Evolutionary conservation across 2,797 vertebrate genomes (phyloP), one percentile per base, ranked within the genome.

Genomic region (Syngnathus rostellatus): DNA sequence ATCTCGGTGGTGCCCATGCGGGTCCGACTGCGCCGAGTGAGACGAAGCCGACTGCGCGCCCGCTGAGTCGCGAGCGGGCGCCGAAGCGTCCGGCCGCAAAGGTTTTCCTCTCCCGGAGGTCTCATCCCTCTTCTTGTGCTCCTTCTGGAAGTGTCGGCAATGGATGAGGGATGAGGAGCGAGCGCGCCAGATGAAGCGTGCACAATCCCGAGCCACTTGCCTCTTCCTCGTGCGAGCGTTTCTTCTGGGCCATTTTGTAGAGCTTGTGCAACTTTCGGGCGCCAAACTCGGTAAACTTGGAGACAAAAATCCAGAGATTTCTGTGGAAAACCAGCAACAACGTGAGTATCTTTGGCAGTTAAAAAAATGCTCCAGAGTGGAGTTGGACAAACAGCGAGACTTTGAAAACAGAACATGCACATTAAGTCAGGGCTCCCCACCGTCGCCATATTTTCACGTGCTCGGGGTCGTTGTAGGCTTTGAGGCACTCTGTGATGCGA

Each of bases 251-350:
- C 95, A 98, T 97, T 88, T 99, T 99, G 84, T 99, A 99, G 75
- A 99, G 91, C 70, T 96, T 98, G 86, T 99, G 96, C 63, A 99
- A 89, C 81, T 99, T 99, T 80, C 93, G 93, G 5, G 97, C 97
- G 60, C 96, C 94, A 81, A 98, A 98, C 91, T 99, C 97, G 6
- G 97, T 99, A 80, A 99, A 99, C 91, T 99, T 99, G 59, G 97
- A 99, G 75, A 99, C 97, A 90, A 99, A 99, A 80, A 98, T 98
- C 97, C 97, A 99, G 14, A 99, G 93, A 79, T 99, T 99, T 87
- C 97, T 98, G 83, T 59, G 70, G 73, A 64, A 66, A 80, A 41
- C 46, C 31, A 66, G 53, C 1, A 5, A 46, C 6, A 0, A 8
- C 0, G 48, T 69, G 2, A 19, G 23, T 55, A 12, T 48, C 46